A percentile compares a stretch with the other conserved stretches of the same genome.
Conservation (phyloP, 2,113 vertebrate species). For the Sclerurus mexicanus region DNA sequence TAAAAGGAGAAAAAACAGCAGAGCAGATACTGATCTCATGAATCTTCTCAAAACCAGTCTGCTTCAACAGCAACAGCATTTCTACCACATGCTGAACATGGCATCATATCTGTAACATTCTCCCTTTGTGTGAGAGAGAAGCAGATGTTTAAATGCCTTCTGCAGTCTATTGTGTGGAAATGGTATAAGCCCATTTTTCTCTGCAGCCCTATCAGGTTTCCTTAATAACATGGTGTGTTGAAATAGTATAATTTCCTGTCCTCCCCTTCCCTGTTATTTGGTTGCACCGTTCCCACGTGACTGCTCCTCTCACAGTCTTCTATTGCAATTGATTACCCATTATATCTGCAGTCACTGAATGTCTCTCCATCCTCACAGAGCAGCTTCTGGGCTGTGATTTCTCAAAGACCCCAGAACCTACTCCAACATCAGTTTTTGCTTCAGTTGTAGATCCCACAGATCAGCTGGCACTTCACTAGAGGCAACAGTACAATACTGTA, state of each 20-base stretch:
- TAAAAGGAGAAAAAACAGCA: not conserved
- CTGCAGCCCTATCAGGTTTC: not conserved
- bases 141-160: conserved; percentile 28
- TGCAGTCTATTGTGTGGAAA: conserved; percentile 17
- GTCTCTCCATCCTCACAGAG: not conserved
- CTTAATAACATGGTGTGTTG: not conserved
- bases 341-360: not conserved
- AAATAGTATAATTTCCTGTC: not conserved
- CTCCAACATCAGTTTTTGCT: not conserved
- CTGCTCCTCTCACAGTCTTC: not conserved
- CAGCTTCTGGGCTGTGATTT: not conserved
- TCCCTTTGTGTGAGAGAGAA: not conserved
- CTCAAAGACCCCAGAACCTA: not conserved
- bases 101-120: not conserved
- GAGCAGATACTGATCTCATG: not conserved
- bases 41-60: not conserved
- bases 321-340: not conserved
- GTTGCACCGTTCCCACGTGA: not conserved
- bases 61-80: not conserved
- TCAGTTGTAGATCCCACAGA: not conserved
- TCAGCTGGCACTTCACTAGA: not conserved
- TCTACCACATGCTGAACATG: not conserved
- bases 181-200: not conserved
- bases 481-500: not conserved
- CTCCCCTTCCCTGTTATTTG: not conserved